Conservation (phyloP, 2,113 vertebrate genomes). For the Laterallus jamaicensis region DNA sequence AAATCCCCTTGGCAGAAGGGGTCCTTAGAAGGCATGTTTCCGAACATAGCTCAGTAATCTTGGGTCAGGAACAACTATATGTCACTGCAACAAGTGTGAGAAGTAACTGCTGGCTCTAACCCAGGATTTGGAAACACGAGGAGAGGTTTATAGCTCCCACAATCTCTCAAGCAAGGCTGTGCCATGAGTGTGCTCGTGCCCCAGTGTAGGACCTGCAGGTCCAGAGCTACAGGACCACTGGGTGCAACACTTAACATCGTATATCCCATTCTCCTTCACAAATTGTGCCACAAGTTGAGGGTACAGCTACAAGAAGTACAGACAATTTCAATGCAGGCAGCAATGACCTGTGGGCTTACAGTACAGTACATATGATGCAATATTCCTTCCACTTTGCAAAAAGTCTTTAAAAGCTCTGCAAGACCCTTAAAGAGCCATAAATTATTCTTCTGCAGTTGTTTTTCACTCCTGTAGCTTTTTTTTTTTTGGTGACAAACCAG, state of each 20-base stretch:
- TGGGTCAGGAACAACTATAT: background rate
- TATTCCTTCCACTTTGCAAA: background rate
- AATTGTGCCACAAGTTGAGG: background rate
- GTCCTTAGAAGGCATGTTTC: background rate
- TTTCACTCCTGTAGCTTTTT: background rate
- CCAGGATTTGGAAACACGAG: background rate
- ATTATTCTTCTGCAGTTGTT: background rate
- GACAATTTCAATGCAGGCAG: background rate
- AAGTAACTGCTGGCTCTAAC: background rate
- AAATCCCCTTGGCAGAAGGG: background rate
- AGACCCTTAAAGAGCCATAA: background rate
- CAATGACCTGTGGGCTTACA: background rate
- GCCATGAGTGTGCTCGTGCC: rapidly evolving
- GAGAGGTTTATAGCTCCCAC: background rate
- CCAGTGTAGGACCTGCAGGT: background rate
- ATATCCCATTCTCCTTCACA: background rate
- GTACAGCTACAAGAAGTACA: background rate
- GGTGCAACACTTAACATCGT: background rate
- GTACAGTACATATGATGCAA: background rate
- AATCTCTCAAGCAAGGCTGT: background rate
- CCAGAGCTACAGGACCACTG: background rate
- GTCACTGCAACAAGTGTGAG: background rate
- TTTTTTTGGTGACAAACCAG: background rate
- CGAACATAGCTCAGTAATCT: background rate
- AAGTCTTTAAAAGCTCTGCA: background rate